Base-by-base conservation (phyloP, 2,888 invertebrate genomes). In the Diadegma fenestrale region DNA sequence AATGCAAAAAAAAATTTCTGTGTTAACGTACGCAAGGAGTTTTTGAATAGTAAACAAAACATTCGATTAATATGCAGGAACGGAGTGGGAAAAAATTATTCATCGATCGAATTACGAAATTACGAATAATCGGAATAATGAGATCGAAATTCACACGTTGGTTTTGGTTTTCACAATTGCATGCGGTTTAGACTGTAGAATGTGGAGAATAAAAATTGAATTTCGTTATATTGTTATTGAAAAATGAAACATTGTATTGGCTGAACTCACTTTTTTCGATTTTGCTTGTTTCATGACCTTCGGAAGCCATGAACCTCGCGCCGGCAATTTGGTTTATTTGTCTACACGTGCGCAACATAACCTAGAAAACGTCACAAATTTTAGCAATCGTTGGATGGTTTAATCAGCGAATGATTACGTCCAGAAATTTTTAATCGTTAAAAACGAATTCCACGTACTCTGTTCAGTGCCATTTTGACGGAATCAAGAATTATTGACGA, bases 251-350 rank as follows among this genome's bases (percentile, higher is more conserved):
- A 58, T 2, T 14, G 58, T 17, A 33, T 19, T 30, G 54, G 8
- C 26, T 17, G 17, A 76, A 87, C 88, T 89, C 81, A 92, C 92
- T 88, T 80, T 90, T 92, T 88, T 92, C 92, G 58, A 92, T 72
- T 75, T 73, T 90, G 8, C 30, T 66, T 3, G 84, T 17, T 7
- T 89, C 89, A n/a, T 26, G 43, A 17, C 58, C 43, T 8, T 71
- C 68, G 2, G n/a, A 19, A 1, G 87, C 77, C 73, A 89, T 87
- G n/a, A 85, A 69, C 71, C 88, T 82, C 14, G 71, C 41, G 33
- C 83, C 86, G 71, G 87, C 84, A 22, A 85, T 37, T 41, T 86
- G 80, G 64, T 73, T 63, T 7, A 88, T 41, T 79, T 87, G 89
- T 43, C 85, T 86, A 80, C 88, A 88, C 85, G 88, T 81, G 86